A percentile compares a stretch with the other conserved stretches of the same genome.
phyloP scores from a whole-genome alignment of 2,797 vertebrate genomes.

The Agapornis canus region DNA sequence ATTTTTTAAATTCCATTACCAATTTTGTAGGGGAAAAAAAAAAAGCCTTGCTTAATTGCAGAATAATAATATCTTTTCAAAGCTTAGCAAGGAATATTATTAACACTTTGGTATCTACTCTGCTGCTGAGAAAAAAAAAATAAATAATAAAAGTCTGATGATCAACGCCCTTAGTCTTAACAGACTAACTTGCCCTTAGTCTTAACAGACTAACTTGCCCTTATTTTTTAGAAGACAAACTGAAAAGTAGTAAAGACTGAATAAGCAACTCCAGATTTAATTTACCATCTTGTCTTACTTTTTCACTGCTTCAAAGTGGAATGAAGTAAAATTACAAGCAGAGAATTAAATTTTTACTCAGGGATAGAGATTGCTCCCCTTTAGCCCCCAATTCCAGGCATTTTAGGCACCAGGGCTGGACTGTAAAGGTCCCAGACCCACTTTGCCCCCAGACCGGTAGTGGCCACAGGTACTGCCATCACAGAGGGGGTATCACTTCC shows the following conservation, averaged over 20 bases:
- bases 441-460: rapidly evolving
- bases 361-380: not conserved
- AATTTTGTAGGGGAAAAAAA: not conserved
- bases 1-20: not conserved
- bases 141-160: not conserved
- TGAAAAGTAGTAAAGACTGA: not conserved
- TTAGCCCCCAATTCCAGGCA: not conserved
- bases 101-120: not conserved
- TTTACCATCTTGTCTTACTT: not conserved
- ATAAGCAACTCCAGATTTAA: not conserved
- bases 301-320: not conserved
- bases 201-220: not conserved
- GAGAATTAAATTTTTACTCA: not conserved
- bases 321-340: not conserved
- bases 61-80: not conserved
- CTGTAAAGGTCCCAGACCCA: not conserved
- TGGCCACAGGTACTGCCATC: not conserved
- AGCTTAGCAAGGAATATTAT: not conserved
- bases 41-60: not conserved
- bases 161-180: not conserved
- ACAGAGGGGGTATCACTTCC: not conserved
- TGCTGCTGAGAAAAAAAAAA: not conserved
- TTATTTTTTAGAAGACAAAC: not conserved
- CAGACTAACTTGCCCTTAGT: not conserved
- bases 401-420: not conserved